These are phyloP conservation scores for Eupeodes luniger DNA, from an alignment of 2,888 invertebrate genomes.

Conservation along the genomic window DNA sequence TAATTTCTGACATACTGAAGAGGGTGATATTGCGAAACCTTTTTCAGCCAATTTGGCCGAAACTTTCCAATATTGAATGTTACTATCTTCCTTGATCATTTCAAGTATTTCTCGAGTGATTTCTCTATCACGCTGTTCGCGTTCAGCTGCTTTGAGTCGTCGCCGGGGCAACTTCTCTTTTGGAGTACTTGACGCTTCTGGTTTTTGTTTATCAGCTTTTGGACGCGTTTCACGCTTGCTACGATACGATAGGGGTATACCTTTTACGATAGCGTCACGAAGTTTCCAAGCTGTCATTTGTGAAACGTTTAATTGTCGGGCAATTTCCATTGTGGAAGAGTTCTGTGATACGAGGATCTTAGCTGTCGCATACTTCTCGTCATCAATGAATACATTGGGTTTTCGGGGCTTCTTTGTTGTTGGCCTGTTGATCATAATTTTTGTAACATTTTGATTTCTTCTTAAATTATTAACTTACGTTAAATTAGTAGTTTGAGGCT, in stretches of 20 bases:
- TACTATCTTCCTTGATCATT: slow-evolving; percentile 83
- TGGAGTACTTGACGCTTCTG: slow-evolving; percentile 47
- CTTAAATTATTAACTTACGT: slow-evolving; percentile 77
- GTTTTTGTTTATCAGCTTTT: slow-evolving; percentile 60
- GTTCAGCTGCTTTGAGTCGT: slow-evolving; percentile 82
- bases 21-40: slow-evolving; percentile 83
- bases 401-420: slow-evolving; percentile 82
- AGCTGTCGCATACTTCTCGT: slow-evolving; percentile 83
- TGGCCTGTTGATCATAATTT: slow-evolving; percentile 57
- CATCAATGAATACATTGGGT: slow-evolving; percentile 83
- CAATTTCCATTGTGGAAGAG: slow-evolving; percentile 83
- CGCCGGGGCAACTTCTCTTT: slow-evolving; percentile 79
- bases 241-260: slow-evolving; percentile 83
- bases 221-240: slow-evolving; percentile 79
- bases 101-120: slow-evolving; percentile 83
- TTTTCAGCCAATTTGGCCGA: slow-evolving; percentile 83
- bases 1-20: slow-evolving; percentile 83
- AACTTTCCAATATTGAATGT: slow-evolving; percentile 84
- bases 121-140: slow-evolving; percentile 82
- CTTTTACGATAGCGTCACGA: slow-evolving; percentile 83
- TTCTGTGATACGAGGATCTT: slow-evolving; percentile 82
- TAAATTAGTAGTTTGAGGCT: slow-evolving; percentile 79
- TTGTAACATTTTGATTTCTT: neutral
- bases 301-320: slow-evolving; percentile 82
- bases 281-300: slow-evolving; percentile 84